These are phyloP conservation scores for Onychostoma macrolepis DNA, from an alignment of 2,113 vertebrate genomes.

Conservation along the genomic window DNA sequence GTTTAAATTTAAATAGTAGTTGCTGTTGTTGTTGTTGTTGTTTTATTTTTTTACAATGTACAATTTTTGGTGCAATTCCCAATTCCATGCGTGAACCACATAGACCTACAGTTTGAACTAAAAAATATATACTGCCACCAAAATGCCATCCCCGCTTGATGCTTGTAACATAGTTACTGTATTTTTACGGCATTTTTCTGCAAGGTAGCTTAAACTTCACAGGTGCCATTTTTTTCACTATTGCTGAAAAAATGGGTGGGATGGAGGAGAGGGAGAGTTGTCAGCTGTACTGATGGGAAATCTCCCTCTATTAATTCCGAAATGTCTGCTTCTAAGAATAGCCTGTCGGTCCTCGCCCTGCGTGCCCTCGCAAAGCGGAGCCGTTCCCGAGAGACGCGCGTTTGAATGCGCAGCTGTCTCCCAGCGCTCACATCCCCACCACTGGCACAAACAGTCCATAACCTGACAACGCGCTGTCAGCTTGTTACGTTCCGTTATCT, in stretches of 20 bases:
- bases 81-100: too few species aligned
- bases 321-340: constrained; percentile 78
- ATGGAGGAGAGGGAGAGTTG: constrained; percentile 38
- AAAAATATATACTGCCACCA: too few species aligned
- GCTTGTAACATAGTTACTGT: too few species aligned
- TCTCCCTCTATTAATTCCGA: constrained; percentile 77
- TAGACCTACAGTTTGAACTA: too few species aligned
- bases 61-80: too few species aligned
- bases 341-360: constrained; percentile 53
- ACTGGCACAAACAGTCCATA: constrained; percentile 14
- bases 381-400: constrained; percentile 34
- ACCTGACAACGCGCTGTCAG: constrained; percentile 22
- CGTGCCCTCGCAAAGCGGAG: constrained; percentile 30
- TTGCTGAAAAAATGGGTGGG: neutral
- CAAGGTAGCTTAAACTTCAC: too few species aligned
- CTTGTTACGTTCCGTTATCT: neutral
- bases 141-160: too few species aligned
- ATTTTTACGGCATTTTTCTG: too few species aligned
- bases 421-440: constrained; percentile 21
- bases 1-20: too few species aligned
- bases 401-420: constrained; percentile 42
- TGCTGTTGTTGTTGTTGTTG: too few species aligned
- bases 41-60: too few species aligned
- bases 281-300: constrained; percentile 56
- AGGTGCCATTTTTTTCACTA: neutral